A percentile compares a stretch with the other conserved stretches of the same genome.
Conservation (phyloP, 1,140 invertebrate species). For the Panagrolaimus sp. region DNA sequence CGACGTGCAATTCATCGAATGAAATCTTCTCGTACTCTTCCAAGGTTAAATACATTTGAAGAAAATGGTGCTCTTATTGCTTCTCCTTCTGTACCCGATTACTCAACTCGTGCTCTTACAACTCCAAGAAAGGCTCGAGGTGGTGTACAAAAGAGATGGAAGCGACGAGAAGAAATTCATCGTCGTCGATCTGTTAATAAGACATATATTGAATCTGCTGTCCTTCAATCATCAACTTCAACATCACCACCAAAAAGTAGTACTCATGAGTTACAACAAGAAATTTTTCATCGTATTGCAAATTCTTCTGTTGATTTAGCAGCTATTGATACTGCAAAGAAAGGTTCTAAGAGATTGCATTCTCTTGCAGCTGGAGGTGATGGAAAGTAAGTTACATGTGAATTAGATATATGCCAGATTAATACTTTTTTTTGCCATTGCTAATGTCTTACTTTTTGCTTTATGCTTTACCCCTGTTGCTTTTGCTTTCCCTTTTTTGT, state of each 20-base stretch:
- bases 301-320: too few species aligned
- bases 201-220: neutral
- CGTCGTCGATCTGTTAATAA: neutral
- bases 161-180: neutral
- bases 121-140: too few species aligned
- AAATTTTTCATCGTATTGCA: too few species aligned
- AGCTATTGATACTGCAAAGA: too few species aligned
- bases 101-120: too few species aligned
- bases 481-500: neutral
- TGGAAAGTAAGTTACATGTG: too few species aligned
- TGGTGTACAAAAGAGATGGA: neutral
- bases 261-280: too few species aligned
- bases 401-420: too few species aligned
- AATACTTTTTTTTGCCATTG: neutral
- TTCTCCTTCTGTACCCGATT: neutral
- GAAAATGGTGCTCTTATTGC: neutral
- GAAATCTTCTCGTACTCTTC: neutral
- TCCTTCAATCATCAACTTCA: neutral
- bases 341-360: too few species aligned
- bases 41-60: neutral
- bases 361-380: too few species aligned
- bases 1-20: neutral
- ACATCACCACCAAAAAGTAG: neutral
- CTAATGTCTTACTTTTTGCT: neutral
- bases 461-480: neutral